Percentiles rank a stretch among this genome's conserved stretches.
Evolutionary conservation across 2,113 vertebrate species (phyloP).

Genomic region (Argyrosomus japonicus): DNA sequence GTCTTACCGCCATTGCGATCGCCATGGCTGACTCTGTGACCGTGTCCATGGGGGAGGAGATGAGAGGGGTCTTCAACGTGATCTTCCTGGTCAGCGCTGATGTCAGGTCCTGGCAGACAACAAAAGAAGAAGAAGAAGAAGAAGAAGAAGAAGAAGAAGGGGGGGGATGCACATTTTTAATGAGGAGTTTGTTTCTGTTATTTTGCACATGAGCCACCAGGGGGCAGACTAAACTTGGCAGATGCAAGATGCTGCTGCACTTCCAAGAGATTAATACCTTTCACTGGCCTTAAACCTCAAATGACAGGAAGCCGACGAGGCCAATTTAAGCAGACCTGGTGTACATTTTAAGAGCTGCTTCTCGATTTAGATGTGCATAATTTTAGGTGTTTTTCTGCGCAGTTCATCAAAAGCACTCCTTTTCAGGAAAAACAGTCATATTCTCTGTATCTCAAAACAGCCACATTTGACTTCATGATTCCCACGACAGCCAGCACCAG

Average conservation of each 20-base stretch:
- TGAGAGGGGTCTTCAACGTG: constrained; percentile 92
- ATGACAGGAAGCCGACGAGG: not conserved
- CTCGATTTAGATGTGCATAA: too few species aligned
- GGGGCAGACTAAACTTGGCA: constrained; percentile 41
- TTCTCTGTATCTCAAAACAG: not conserved
- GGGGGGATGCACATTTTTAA: not conserved
- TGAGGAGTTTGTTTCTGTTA: too few species aligned
- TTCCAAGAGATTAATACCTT: too few species aligned
- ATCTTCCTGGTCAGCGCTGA: constrained; percentile 94
- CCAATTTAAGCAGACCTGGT: not conserved
- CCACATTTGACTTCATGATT: constrained; percentile 20
- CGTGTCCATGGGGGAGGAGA: constrained; percentile 97
- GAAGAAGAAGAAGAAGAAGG: too few species aligned
- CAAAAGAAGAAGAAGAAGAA: not conserved
- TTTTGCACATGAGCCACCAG: constrained; percentile 54
- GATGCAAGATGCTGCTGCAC: not conserved
- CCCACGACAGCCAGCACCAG: constrained; percentile 46
- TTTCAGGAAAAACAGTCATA: not conserved
- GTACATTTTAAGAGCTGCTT: too few species aligned
- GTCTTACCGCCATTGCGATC: constrained; percentile 93
- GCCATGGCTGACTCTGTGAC: constrained; percentile 96
- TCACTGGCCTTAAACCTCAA: not conserved
- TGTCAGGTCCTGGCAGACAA: constrained; percentile 87
- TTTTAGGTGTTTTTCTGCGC: too few species aligned
- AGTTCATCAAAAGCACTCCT: not conserved